Percentiles rank a stretch among this genome's conserved stretches.
Conservation (phyloP, 2,797 vertebrate species). For the Cheirogaleus major region DNA sequence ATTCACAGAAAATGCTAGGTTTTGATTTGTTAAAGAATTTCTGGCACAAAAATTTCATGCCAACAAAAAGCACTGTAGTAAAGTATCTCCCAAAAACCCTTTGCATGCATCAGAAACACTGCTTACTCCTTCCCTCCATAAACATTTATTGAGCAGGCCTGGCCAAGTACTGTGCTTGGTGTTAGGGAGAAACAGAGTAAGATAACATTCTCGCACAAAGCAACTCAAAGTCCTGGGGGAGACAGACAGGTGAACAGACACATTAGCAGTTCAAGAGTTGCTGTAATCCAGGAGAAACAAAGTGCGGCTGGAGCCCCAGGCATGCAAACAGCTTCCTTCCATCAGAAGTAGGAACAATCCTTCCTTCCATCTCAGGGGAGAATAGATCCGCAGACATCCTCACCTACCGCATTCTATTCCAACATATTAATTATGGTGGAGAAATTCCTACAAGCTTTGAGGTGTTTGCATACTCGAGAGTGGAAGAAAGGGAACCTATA, state of each 20-base stretch:
- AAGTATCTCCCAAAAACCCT: constrained; percentile 24
- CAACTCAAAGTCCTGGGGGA: neutral
- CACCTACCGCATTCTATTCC: neutral
- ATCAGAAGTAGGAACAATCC: neutral
- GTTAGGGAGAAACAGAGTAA: neutral
- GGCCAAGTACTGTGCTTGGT: neutral
- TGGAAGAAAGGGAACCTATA: neutral
- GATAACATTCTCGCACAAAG: neutral
- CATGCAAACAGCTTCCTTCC: neutral
- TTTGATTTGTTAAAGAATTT: constrained; percentile 41
- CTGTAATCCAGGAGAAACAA: neutral
- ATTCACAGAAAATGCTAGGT: constrained; percentile 1
- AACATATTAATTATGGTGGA: neutral
- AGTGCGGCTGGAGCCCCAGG: neutral
- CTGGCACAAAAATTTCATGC: neutral
- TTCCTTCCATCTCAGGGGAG: neutral
- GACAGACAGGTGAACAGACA: neutral
- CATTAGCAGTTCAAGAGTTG: neutral
- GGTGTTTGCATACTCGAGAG: neutral
- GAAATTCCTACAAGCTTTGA: neutral
- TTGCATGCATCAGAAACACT: neutral
- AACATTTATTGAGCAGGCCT: neutral
- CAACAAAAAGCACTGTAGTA: neutral
- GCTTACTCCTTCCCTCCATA: neutral
- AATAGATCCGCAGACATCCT: neutral